A percentile compares a stretch with the other conserved stretches of the same genome.
phyloP scores from a whole-genome alignment of 1,140 invertebrate species.

The Chionoecetes opilio region DNA sequence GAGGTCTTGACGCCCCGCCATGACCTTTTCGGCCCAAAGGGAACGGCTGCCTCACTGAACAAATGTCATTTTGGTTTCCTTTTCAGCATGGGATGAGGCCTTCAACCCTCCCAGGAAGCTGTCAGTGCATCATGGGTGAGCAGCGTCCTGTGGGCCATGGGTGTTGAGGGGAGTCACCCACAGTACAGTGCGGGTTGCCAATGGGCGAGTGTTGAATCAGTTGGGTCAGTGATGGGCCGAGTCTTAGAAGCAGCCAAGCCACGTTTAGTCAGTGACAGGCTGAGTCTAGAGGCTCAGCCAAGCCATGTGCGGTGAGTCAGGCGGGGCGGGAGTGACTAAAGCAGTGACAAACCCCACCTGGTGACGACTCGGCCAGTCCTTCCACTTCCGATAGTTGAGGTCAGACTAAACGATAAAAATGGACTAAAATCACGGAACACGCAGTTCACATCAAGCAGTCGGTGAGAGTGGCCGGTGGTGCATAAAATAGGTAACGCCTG shows the following conservation, averaged over 20 bases:
- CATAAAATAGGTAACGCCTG: too few species aligned
- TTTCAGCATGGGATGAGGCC: neutral
- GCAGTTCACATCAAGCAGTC: neutral
- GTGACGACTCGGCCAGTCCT: conserved; percentile 60
- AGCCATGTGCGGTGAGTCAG: neutral
- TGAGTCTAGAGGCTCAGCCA: conserved; percentile 32
- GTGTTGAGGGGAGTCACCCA: neutral
- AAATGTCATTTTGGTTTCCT: neutral
- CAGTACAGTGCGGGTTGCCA: neutral
- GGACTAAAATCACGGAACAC: neutral
- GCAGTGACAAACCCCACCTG: conserved; percentile 44
- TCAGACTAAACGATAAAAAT: conserved; percentile 62
- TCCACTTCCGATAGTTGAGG: conserved; percentile 74
- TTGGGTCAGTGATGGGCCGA: neutral
- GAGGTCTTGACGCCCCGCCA: neutral
- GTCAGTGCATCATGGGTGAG: neutral
- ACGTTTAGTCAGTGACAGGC: conserved; percentile 16
- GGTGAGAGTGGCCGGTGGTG: too few species aligned
- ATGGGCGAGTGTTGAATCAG: conserved; percentile 30
- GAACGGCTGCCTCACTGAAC: neutral
- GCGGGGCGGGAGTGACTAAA: conserved; percentile 45
- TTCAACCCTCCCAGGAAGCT: neutral
- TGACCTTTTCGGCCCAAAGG: neutral
- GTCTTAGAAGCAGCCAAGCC: neutral
- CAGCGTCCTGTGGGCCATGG: neutral